phyloP scores from a whole-genome alignment of 1,140 invertebrate genomes.

The Trachymyrmex cornetzi region DNA sequence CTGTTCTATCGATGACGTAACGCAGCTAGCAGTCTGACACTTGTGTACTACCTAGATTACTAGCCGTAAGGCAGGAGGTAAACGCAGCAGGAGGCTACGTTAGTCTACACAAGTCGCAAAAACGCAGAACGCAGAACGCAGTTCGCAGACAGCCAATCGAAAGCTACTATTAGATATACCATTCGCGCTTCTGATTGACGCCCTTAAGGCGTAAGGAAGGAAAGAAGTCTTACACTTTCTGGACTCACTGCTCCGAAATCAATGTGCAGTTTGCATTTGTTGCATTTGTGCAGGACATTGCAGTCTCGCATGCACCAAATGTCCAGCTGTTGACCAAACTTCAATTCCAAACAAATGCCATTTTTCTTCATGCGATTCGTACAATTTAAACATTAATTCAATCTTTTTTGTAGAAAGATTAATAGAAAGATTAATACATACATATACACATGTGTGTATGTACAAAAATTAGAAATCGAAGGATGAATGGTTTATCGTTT shows the following conservation, averaged over 20 bases:
- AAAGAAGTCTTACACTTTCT: too few species aligned
- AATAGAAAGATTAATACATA: neutral
- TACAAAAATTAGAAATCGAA: neutral
- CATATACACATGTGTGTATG: too few species aligned
- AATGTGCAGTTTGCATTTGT: neutral
- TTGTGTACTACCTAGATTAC: neutral
- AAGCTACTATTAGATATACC: too few species aligned
- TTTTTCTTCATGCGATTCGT: neutral
- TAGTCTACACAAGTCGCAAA: too few species aligned
- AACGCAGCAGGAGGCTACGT: too few species aligned
- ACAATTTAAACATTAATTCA: neutral
- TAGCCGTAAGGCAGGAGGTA: too few species aligned
- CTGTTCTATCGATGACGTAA: slow-evolving; percentile 70
- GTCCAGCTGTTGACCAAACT: neutral
- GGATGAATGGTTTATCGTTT: neutral
- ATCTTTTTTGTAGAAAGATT: neutral
- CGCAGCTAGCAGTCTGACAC: slow-evolving; percentile 1
- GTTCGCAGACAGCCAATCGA: too few species aligned
- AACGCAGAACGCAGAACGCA: too few species aligned
- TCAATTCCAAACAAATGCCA: neutral
- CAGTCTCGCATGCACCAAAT: neutral
- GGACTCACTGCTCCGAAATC: neutral
- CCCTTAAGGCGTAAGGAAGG: too few species aligned
- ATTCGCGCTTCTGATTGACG: too few species aligned
- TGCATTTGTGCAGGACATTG: neutral